Evolutionary conservation across 1,140 invertebrate genomes (phyloP).

Genomic region (Elysia chlorotica): DNA sequence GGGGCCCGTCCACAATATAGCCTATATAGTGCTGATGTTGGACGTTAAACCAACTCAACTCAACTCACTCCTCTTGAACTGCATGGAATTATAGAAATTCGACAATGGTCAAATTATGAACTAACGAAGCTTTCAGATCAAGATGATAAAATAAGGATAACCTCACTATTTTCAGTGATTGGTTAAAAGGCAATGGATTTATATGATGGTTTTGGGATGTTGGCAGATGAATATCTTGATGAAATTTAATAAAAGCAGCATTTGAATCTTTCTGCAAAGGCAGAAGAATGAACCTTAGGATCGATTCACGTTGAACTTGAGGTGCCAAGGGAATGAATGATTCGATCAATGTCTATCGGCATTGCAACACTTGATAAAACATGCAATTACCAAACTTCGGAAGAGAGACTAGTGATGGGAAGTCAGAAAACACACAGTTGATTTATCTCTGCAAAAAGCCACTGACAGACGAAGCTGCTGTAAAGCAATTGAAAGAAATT

Average conservation of each 20-base stretch:
- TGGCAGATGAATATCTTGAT: neutral
- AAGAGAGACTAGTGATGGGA: no score
- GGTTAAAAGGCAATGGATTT: neutral
- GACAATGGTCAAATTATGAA: neutral
- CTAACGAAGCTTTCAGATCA: neutral
- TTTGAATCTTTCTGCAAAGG: constrained; percentile 1
- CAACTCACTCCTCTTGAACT: neutral
- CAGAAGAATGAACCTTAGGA: neutral
- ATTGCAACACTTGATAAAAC: no score
- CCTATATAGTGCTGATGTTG: no score
- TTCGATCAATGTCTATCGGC: no score
- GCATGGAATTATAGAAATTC: neutral
- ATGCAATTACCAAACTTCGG: no score
- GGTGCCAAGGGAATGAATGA: neutral
- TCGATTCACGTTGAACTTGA: neutral
- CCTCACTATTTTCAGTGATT: neutral
- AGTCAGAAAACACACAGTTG: no score
- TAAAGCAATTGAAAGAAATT: no score
- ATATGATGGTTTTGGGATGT: neutral
- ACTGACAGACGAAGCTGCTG: neutral
- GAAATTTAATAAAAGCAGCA: neutral
- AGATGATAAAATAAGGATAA: neutral
- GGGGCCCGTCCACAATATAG: no score
- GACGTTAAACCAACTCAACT: no score
- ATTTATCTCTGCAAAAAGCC: no score